A percentile compares a stretch with the other conserved stretches of the same genome.
Conservation (phyloP, 1,140 invertebrate species). For the Druon quercuslanigerum region DNA sequence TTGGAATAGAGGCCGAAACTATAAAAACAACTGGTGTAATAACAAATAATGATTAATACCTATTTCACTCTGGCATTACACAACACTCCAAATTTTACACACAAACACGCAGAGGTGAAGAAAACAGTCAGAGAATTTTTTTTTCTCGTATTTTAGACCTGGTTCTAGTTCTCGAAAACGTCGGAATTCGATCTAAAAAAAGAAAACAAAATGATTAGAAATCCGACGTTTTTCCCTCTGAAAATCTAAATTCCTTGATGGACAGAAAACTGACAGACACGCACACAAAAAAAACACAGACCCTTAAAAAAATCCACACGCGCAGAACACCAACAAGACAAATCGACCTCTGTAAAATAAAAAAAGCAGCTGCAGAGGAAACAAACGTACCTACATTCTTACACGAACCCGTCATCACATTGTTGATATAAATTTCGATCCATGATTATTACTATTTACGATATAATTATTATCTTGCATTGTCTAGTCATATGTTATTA, state of each 20-base stretch:
- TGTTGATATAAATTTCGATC: conserved; percentile 76
- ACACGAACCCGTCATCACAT: conserved; percentile 72
- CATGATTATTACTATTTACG: conserved; percentile 76
- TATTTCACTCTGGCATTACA: conserved; percentile 20
- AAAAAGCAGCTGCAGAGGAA: conserved; percentile 19
- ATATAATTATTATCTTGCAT: conserved; percentile 77
- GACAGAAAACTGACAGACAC: conserved; percentile 23
- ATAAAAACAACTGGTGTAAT: conserved; percentile 11
- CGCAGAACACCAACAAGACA: conserved; percentile 29
- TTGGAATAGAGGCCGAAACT: conserved; percentile 27
- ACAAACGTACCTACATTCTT: conserved; percentile 60
- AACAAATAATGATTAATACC: conserved; percentile 22
- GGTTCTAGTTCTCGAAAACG: background rate
- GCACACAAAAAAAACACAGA: conserved; percentile 21
- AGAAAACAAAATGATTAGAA: background rate
- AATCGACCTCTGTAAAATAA: conserved; percentile 20
- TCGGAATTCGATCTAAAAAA: conserved; percentile 5
- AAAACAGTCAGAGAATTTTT: background rate
- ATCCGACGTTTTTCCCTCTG: background rate
- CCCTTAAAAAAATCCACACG: conserved; percentile 24
- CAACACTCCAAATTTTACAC: conserved; percentile 4
- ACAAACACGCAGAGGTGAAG: conserved; percentile 11
- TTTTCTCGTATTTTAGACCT: background rate
- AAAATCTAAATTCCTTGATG: conserved; percentile 15
- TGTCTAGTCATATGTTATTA: conserved; percentile 77